Evolutionary conservation across 2,113 vertebrate genomes (phyloP), one percentile per base, ranked within the genome.

Genomic region (Gallinago undulata): DNA sequence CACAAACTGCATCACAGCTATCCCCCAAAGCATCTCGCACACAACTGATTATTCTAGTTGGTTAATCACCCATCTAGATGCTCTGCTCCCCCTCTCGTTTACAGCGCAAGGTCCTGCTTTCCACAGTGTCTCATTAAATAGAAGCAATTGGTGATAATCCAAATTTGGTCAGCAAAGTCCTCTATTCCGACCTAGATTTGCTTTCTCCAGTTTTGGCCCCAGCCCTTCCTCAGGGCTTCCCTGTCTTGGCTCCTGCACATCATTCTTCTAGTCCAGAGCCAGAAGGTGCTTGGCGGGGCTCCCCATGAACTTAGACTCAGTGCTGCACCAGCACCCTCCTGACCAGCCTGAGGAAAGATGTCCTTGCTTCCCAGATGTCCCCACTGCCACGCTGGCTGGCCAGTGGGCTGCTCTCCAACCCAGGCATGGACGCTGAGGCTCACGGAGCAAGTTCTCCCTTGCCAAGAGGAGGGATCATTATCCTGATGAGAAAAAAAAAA

Each of bases 1-100:
- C 89, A 94, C 89, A 96, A 96, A 95, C 96, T 60, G 94, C 97
- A 97, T 97, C 96, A 94, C 84, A 87, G 91, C 89, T 93, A 94
- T 94, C 91, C 94, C 96, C 97, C 72, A 80, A 97, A 97, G 97
- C 47, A 55, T 95, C 96, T 96, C 95, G 47, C 85, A 85, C 90
- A 94, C 91, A 96, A 73, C 76, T 62, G 74, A 92, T 75, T 47
- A 55, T 72, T 77, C 68, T 85, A 95, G 72, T 94, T 96, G 93
- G 93, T 94, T 97, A 98, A 95, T 81, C 94, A 95, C 76, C 30
- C 8, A 94, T 84, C 87, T 68, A 92, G 88, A 80, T 9, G 3
- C 66, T 96, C 96, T 92, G 90, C 96, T 96, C 53, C 86, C 70
- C 75, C 93, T 97, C 89, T 94, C 22, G 1, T 94, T 87, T 70